A percentile compares a stretch with the other conserved stretches of the same genome.
phyloP scores from a whole-genome alignment of 2,888 invertebrate species.

The Latrodectus hesperus region DNA sequence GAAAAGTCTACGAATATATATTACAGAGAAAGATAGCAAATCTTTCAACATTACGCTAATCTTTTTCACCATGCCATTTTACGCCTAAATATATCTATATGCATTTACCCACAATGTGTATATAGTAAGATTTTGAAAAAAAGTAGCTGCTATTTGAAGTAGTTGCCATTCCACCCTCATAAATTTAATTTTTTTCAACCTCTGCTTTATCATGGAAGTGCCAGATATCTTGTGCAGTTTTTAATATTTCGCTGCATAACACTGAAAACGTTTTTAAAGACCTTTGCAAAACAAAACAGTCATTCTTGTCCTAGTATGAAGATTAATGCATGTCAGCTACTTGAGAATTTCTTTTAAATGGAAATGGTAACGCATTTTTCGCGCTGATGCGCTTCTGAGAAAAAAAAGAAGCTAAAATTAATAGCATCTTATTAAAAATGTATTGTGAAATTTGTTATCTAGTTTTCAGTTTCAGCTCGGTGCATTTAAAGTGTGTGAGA shows the following conservation, averaged over 20 bases:
- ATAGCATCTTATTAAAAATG: constrained; percentile 26
- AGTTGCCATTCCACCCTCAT: constrained; percentile 46
- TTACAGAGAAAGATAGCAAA: constrained; percentile 47
- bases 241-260: constrained; percentile 63
- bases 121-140: neutral
- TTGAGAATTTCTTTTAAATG: constrained; percentile 28
- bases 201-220: constrained; percentile 34
- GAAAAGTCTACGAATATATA: constrained; percentile 53
- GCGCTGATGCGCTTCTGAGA: constrained; percentile 2
- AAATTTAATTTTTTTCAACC: constrained; percentile 23
- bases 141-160: constrained; percentile 59
- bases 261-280: constrained; percentile 28
- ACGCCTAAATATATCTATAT: neutral
- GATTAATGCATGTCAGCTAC: constrained; percentile 42
- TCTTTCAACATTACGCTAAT: constrained; percentile 59
- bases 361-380: constrained; percentile 18
- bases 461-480: neutral
- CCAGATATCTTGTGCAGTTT: constrained; percentile 60
- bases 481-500: no score
- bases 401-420: constrained; percentile 20
- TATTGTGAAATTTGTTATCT: constrained; percentile 11
- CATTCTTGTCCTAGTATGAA: constrained; percentile 39
- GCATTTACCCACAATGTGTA: no score
- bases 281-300: constrained; percentile 42
- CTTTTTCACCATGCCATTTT: constrained; percentile 20